Base-by-base conservation (phyloP, 2,888 invertebrate genomes). In the Drosophila kuntzei region DNA sequence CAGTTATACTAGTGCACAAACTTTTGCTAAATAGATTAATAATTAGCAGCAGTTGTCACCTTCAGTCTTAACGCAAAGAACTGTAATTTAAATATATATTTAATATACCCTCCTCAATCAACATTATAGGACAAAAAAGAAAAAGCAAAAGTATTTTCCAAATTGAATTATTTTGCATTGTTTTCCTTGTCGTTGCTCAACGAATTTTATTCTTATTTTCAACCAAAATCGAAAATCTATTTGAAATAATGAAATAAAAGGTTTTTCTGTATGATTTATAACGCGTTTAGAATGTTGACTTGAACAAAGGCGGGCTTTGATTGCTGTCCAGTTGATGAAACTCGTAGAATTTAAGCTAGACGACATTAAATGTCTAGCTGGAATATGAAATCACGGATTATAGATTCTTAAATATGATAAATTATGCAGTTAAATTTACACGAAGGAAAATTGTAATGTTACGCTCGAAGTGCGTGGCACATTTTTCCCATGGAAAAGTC, bases 371-470 rank as follows among this genome's bases (percentile, higher is more conserved):
- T 50, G 34, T 34, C 39, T 20, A 11, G 2, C 3, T 43, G 39
- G 29, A 34, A 27, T 41, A 50, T 37, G 29, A 64, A 53, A 50
- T 25, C 25, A 27, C 39, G 47, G 80, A 76, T 80, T 90, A 91
- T 85, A 77, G 79, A 83, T 81, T 79, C 85, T 90, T 92, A 91
- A 90, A 90, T 82, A 91, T 91, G 91, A 91, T 91, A 90, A 91
- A 92, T 91, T 87, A 89, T 71, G 71, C 69, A 72, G 85, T 76
- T 78, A 89, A 86, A 83, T 86, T 84, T 80, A 54, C 72, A 75
- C 64, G 82, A 78, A 70, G 67, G 14, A 7, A 77, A 88, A 89
- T 86, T 83, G 72, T 79, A 84, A 80, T 68, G 76, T 81, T 74
- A 55, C 76, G 78, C 57, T 79, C 70, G 69, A 80, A 66, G 44